A percentile compares a stretch with the other conserved stretches of the same genome.
Conservation (phyloP, 2,888 invertebrate genomes). For the Epirrhoe alternata region DNA sequence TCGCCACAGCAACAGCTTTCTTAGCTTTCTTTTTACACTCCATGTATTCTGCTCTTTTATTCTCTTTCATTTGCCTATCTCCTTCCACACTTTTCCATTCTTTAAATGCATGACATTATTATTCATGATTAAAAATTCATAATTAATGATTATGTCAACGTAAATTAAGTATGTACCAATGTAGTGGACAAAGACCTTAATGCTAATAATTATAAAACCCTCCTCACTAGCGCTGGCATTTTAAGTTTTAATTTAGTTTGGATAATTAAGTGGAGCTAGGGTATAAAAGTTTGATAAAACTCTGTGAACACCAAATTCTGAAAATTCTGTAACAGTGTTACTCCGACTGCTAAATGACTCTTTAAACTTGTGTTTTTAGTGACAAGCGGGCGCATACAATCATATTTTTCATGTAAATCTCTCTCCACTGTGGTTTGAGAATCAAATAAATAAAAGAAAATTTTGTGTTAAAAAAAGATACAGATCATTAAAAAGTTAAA, state of each 20-base stretch:
- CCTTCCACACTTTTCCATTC: too few relatives aligned
- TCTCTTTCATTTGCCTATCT: too few relatives aligned
- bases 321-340: neutral
- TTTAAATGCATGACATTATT: too few relatives aligned
- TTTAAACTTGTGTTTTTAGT: neutral
- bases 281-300: slow-evolving; percentile 30
- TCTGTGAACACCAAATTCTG: neutral
- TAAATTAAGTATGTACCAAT: neutral
- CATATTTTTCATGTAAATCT: neutral
- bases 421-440: neutral
- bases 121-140: too few relatives aligned
- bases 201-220: slow-evolving; percentile 52
- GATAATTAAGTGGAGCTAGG: slow-evolving; percentile 37
- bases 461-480: too few relatives aligned
- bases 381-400: neutral
- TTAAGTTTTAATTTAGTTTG: slow-evolving; percentile 44
- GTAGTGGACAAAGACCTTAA: neutral
- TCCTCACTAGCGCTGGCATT: slow-evolving; percentile 50
- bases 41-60: too few relatives aligned
- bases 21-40: too few relatives aligned
- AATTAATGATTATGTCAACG: neutral
- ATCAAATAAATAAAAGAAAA: too few relatives aligned
- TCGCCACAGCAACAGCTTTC: too few relatives aligned
- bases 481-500: too few relatives aligned
- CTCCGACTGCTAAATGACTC: neutral